A percentile compares a stretch with the other conserved stretches of the same genome.
Conservation (phyloP, 2,888 invertebrate genomes). For the Odontomyia ornata region DNA sequence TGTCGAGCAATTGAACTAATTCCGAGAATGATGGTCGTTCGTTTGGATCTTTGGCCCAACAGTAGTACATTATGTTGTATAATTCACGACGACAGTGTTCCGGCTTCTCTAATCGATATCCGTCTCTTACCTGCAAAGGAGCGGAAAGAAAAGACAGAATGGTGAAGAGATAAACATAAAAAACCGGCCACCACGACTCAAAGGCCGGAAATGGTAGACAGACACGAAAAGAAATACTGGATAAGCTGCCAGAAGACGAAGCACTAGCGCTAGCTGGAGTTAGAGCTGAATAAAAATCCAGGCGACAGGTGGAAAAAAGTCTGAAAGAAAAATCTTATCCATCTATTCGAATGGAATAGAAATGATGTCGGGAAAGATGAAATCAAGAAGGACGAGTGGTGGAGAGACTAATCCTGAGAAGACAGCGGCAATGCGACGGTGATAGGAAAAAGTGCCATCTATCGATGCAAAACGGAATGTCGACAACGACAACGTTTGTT, state of each 20-base stretch:
- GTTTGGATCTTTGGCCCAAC: slow-evolving; percentile 89
- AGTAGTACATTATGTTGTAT: slow-evolving; percentile 95
- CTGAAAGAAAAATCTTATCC: slow-evolving; percentile 19
- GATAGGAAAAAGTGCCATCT: slow-evolving; percentile 21
- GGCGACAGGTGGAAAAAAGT: slow-evolving; percentile 24
- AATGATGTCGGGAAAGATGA: not conserved
- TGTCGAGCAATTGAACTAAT: slow-evolving; percentile 81
- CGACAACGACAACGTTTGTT: slow-evolving; percentile 9
- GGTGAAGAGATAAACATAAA: slow-evolving; percentile 32
- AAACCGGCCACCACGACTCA: not conserved
- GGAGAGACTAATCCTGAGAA: slow-evolving; percentile 6
- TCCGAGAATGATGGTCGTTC: slow-evolving; percentile 86
- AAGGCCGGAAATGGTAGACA: not conserved
- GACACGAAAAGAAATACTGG: not conserved
- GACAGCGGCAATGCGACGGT: not conserved
- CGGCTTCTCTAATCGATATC: slow-evolving; percentile 89
- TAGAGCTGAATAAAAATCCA: not conserved
- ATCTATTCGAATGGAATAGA: not conserved
- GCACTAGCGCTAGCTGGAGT: not conserved
- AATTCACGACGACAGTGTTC: slow-evolving; percentile 92
- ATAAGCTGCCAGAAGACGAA: not conserved
- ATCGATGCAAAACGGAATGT: slow-evolving; percentile 19
- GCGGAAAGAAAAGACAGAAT: slow-evolving; percentile 51
- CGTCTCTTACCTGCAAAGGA: slow-evolving; percentile 79
- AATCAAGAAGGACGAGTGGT: not conserved